Evolutionary conservation across 2,113 vertebrate species (phyloP).

Genomic region (Eptatretus burgeri): DNA sequence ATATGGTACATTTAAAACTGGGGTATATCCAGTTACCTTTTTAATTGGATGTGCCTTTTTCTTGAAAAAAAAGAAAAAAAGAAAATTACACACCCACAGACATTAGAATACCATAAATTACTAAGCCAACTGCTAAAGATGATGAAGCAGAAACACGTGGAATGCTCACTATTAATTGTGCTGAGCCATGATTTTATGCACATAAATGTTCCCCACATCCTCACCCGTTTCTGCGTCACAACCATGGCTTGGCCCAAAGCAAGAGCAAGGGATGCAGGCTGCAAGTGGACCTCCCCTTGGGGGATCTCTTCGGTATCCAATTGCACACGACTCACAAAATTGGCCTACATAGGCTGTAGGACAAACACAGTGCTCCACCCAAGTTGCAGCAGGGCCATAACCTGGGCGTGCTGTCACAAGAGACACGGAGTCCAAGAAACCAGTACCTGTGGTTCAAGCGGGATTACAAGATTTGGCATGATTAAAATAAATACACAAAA

Average conservation of each 20-base stretch:
- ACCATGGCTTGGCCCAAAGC: conserved; percentile 35
- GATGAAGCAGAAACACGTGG: no score
- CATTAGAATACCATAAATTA: no score
- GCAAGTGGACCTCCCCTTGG: conserved; percentile 18
- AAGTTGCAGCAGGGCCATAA: conserved; percentile 14
- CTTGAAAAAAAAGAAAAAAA: no score
- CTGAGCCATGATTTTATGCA: no score
- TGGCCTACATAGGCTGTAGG: conserved; percentile 32
- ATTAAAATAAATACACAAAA: no score
- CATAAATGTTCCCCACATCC: not conserved
- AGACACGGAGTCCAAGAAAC: conserved; percentile 24
- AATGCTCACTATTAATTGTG: no score
- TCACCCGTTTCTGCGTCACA: conserved; percentile 51
- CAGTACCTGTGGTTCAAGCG: conserved; percentile 19
- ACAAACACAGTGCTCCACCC: conserved; percentile 54
- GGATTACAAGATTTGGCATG: not conserved
- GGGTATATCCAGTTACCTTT: no score
- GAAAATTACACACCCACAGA: no score
- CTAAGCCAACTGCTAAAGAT: no score
- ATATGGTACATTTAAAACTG: no score
- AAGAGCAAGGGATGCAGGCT: conserved; percentile 39
- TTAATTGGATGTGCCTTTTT: no score
- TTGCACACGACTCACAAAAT: conserved; percentile 40
- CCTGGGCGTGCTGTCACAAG: conserved; percentile 22
- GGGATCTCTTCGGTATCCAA: conserved; percentile 32